Percentiles rank a stretch among this genome's conserved stretches.
phyloP scores from a whole-genome alignment of 2,797 vertebrate genomes.

The Chiloscyllium punctatum region DNA sequence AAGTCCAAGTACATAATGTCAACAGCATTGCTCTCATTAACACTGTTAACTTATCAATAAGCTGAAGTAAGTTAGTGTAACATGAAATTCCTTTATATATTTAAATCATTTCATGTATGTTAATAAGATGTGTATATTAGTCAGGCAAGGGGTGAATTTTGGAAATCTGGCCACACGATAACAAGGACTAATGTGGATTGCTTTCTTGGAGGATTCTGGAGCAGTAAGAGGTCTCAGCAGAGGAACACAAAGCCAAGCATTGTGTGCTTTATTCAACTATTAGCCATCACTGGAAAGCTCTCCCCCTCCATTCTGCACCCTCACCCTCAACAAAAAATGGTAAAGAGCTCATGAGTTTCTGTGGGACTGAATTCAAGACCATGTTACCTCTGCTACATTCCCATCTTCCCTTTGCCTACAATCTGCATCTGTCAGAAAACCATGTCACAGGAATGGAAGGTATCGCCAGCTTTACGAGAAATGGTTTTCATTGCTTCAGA shows the following conservation, averaged over 20 bases:
- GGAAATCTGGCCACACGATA: not conserved
- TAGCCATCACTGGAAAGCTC: not conserved
- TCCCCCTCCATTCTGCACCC: not conserved
- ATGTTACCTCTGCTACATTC: not conserved
- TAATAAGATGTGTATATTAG: not conserved
- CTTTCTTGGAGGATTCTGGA: not conserved
- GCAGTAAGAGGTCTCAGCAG: no score
- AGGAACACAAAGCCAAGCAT: not conserved
- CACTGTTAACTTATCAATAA: no score
- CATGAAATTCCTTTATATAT: not conserved
- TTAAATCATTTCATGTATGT: not conserved
- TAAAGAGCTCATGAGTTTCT: not conserved
- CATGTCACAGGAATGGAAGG: not conserved
- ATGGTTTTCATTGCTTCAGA: not conserved
- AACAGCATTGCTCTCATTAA: no score
- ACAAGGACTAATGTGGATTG: not conserved
- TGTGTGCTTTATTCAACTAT: not conserved
- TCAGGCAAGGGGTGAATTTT: not conserved
- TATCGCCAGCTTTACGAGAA: not conserved
- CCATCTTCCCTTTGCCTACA: not conserved
- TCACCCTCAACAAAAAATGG: not conserved
- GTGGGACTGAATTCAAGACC: not conserved
- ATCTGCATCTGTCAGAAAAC: not conserved
- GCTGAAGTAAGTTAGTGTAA: no score
- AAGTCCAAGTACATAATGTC: no score